Evolutionary conservation across 2,797 vertebrate genomes (phyloP), one percentile per base, ranked within the genome.

Genomic region (Cetoscarus ocellatus): DNA sequence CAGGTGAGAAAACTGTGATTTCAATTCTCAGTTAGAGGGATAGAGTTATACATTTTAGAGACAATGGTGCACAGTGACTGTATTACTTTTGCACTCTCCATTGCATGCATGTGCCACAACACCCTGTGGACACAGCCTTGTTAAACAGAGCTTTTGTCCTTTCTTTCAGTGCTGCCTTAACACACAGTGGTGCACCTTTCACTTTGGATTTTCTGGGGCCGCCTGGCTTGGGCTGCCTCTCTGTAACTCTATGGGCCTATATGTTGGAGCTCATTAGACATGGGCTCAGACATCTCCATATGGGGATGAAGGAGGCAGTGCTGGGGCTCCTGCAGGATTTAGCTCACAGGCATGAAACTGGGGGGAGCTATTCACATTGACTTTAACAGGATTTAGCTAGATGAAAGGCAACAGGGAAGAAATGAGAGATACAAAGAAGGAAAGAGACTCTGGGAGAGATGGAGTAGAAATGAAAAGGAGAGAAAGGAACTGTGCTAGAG

Each of bases 321-420:
- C 42, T 78, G 47, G 17, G 78, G 71, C 61, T 83, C 59, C 75
- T 72, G 60, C 60, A 80, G 76, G 83, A 83, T 86, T 88, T 84
- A 67, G 70, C 84, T 77, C 43, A 73, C 52, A 84, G 79, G 78
- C 79, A 86, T 80, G 79, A 80, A 82, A 75, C 82, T 63, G 67
- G 75, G 72, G 73, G 67, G 53, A 70, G 79, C 77, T 76, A 50
- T 84, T 88, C 76, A 80, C 77, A 68, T 70, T 80, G 79, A 85
- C 79, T 84, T 77, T 84, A 92, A 92, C 79, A 72, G 83, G 88
- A 93, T 92, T 92, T 86, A 79, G 79, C n/a, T 7, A 86, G 86
- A 92, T 90, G 88, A 93, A 91, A 91, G 87, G 80, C 83, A 76
- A 63, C 27, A 61, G 64, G 27, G 67, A 86, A 71, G 75, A 61